A percentile compares a stretch with the other conserved stretches of the same genome.
Conservation (phyloP, 2,797 vertebrate genomes). For the Syndactyla subalaris region DNA sequence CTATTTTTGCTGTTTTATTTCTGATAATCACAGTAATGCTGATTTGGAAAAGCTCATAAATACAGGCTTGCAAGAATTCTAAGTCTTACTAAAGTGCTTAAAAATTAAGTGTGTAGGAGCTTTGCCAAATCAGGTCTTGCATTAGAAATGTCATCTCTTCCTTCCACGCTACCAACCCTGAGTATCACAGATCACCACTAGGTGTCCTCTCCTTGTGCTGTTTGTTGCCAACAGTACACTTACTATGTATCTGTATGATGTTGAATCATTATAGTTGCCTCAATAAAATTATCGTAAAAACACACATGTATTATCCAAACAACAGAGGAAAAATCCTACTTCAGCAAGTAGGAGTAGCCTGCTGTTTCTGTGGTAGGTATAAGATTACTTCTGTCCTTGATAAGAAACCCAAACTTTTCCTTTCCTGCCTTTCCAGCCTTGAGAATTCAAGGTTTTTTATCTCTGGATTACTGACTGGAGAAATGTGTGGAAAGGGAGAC, state of each 20-base stretch:
- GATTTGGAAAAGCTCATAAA: neutral
- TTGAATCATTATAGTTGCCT: neutral
- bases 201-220: slow-evolving; percentile 60
- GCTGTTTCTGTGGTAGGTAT: neutral
- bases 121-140: neutral
- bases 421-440: neutral
- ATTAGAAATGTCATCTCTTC: neutral
- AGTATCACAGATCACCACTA: slow-evolving; percentile 41
- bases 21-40: neutral
- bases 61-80: neutral
- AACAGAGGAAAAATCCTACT: neutral
- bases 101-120: neutral
- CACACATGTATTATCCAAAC: neutral
- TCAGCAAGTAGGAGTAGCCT: neutral
- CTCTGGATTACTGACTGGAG: neutral
- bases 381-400: neutral
- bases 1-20: neutral
- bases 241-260: neutral
- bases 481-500: neutral
- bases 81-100: neutral
- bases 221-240: fast-evolving
- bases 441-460: neutral
- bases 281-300: neutral
- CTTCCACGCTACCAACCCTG: neutral
- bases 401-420: neutral